These are phyloP conservation scores for Potorous gilbertii DNA, from an alignment of 2,797 vertebrate genomes.

Conservation along the genomic window DNA sequence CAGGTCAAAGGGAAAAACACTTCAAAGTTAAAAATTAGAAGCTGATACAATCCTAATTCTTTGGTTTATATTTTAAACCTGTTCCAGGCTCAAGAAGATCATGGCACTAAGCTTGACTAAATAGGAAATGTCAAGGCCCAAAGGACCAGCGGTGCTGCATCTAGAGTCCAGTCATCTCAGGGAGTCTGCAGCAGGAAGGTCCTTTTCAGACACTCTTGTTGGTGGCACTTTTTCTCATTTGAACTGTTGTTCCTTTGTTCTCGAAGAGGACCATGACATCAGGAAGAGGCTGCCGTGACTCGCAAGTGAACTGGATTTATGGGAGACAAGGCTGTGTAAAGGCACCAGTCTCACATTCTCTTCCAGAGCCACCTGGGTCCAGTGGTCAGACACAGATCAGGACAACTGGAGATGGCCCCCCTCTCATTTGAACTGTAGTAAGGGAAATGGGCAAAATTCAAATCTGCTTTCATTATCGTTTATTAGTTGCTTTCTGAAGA, in stretches of 20 bases:
- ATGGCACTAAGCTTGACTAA: background rate
- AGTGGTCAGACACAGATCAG: no score
- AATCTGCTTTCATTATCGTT: slow-evolving; percentile 26
- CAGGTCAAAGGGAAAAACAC: slow-evolving; percentile 21
- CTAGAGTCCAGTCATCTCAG: background rate
- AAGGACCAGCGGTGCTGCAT: background rate
- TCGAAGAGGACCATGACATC: no score
- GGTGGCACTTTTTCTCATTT: background rate
- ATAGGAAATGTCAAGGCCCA: background rate
- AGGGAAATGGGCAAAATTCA: slow-evolving; percentile 34
- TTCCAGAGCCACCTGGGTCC: no score
- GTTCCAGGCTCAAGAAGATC: background rate
- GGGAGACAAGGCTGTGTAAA: no score
- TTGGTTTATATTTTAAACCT: background rate
- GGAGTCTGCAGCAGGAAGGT: background rate
- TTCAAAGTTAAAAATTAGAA: slow-evolving; percentile 51
- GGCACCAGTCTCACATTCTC: no score
- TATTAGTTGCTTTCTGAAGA: background rate
- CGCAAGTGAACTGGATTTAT: no score
- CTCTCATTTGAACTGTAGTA: slow-evolving; percentile 33
- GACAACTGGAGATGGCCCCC: no score
- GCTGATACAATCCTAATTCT: background rate
- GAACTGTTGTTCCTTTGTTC: no score
- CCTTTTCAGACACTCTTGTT: background rate
- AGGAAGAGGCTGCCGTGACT: no score